Evolutionary conservation across 2,888 invertebrate species (phyloP).

Genomic region (Paralinhomoeus sp.): DNA sequence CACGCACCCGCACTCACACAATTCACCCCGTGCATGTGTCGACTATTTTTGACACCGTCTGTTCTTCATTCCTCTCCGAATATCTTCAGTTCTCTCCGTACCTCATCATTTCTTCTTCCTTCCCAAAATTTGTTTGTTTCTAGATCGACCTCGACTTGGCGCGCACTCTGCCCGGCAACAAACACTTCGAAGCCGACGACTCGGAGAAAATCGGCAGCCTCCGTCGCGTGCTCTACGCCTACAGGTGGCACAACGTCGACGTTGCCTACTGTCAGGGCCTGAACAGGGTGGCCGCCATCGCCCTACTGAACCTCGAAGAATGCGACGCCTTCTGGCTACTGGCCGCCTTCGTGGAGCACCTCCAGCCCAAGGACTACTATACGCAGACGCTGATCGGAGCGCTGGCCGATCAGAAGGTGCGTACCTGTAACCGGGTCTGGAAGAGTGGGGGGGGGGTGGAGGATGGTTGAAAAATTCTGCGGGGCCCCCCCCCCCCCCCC

Average conservation of each 20-base stretch:
- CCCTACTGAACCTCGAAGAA: slow-evolving; percentile 34
- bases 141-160: slow-evolving; percentile 36
- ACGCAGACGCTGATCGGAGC: slow-evolving; percentile 32
- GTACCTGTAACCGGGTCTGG: too few relatives aligned
- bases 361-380: slow-evolving; percentile 35
- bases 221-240: slow-evolving; percentile 32
- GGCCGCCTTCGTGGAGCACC: slow-evolving; percentile 33
- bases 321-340: slow-evolving; percentile 35
- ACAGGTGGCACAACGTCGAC: slow-evolving; percentile 32
- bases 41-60: too few relatives aligned
- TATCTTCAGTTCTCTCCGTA: too few relatives aligned
- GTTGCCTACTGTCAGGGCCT: slow-evolving; percentile 37
- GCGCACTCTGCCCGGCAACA: slow-evolving; percentile 35
- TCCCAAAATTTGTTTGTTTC: slow-evolving; percentile 3
- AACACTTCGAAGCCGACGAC: slow-evolving; percentile 31
- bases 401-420: slow-evolving; percentile 34
- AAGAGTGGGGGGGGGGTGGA: too few relatives aligned
- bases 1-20: too few relatives aligned
- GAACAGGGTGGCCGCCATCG: slow-evolving; percentile 35
- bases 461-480: too few relatives aligned
- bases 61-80: too few relatives aligned
- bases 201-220: slow-evolving; percentile 30
- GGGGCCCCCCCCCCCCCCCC: too few relatives aligned
- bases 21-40: too few relatives aligned
- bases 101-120: slow-evolving; percentile 1